Evolutionary conservation across 2,797 vertebrate species (phyloP).

Genomic region (Dendrocincla tyrannina): DNA sequence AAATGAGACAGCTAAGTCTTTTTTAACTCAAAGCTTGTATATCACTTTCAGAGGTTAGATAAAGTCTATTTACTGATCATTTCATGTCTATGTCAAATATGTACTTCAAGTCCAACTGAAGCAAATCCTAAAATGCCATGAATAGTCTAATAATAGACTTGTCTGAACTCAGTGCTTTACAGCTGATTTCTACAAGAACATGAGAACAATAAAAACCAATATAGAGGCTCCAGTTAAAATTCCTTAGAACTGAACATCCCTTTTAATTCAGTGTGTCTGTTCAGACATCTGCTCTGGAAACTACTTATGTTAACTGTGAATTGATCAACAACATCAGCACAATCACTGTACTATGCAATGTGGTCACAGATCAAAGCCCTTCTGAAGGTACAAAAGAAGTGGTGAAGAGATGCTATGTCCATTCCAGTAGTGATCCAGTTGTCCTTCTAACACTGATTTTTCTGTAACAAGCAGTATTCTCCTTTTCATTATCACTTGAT

Average conservation of each 20-base stretch:
- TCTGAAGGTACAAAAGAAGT: not conserved
- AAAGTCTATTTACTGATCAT: not conserved
- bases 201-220: not conserved
- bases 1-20: not conserved
- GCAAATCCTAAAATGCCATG: not conserved
- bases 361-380: not conserved
- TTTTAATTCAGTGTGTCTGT: not conserved
- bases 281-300: not conserved
- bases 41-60: not conserved
- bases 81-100: not conserved
- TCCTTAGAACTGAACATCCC: not conserved
- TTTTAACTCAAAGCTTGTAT: not conserved
- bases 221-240: not conserved
- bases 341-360: not conserved
- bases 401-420: not conserved
- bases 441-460: not conserved
- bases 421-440: not conserved
- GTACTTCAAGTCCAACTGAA: not conserved
- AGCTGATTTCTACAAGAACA: not conserved
- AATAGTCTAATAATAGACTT: not conserved
- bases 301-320: not conserved
- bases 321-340: not conserved
- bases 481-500: not conserved
- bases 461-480: not conserved
- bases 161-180: not conserved